Base-by-base conservation (phyloP, 1,140 invertebrate species). In the Saccostrea cuccullata region DNA sequence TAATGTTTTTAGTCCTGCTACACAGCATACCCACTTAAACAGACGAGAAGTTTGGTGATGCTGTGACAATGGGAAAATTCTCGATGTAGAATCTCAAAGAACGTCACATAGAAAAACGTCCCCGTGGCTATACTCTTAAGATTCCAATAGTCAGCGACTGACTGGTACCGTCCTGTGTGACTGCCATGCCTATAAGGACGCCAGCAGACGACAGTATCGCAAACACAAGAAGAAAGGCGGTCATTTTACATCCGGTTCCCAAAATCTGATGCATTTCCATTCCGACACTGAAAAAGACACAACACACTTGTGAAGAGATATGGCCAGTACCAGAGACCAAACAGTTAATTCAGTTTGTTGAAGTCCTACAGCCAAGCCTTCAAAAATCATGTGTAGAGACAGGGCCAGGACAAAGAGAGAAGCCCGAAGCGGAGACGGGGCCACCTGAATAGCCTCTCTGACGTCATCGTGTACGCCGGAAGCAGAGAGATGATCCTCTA, bases 61-160 rank as follows among this genome's bases (percentile, higher is more conserved):
- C 73, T 82, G 55, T 87, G 77, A 56, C 86, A 73, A n/a, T 87
- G 70, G 20, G 86, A 60, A 12, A 95, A 82, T 89, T 95, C 95
- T 87, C 95, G 92, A 13, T 94, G 98, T 55, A 99, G 94, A 56
- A 99, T 97, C 95, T 99, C 98, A 92, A 98, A 97, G 55, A 98
- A 97, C 0, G 97, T 98, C 67, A 98, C 97, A 94, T 98, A 98
- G 0, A 98, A 95, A 58, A 99, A 96, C 0, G 98, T 98, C 47
- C 98, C 98, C n/a, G 97, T 97, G 20, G 98, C 98, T n/a, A 98
- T 87, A 30, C 95, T 96, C 91, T 96, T 30, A 96, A 93, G 67
- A 95, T 91, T 0, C 95, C 95, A 90, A 94, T 95, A 15, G 94
- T 86, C 26, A 96, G 82, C n/a, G 92, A 88, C 5, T 94, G 91